Base-by-base conservation (phyloP, 2,888 invertebrate genomes). In the Chironomus riparius region DNA sequence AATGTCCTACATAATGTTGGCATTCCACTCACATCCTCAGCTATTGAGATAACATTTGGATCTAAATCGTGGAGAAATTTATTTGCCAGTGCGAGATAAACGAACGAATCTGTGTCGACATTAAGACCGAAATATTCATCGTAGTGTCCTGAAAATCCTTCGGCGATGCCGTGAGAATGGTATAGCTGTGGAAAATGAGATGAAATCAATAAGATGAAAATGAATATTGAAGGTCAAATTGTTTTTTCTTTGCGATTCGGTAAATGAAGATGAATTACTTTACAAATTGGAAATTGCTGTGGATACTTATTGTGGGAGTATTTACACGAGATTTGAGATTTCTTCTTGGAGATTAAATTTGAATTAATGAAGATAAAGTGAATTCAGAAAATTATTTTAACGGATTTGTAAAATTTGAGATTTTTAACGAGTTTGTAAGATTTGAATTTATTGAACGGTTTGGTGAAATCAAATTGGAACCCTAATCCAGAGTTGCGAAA, bases 21-120 rank as follows among this genome's bases (percentile, higher is more conserved):
- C 99, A 99, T 99, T 56, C 99, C 99, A 12, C 97, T 98, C 0
- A 99, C 99, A 84, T 99, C 85, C 89, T 99, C 99, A 22, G 98
- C 98, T 80, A 99, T 94, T n/a, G 98, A 98, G 77, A 95, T 89
- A 5, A 90, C 87, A 77, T 92, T 87, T 3, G 87, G 89, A 83
- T 95, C 93, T 22, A 92, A 83, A 47, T 85, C 85, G 83, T 98
- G 98, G 2, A 96, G 83, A 83, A 97, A 88, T 80, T 95, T 86
- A 85, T 99, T 99, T 61, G 98, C 95, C 77, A 99, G 83, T 89
- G 95, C 97, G 78, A 99, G 86, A 84, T 99, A 99, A 47, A 93
- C 89, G 0, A 99, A 83, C 0, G 98, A 95, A 82, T 99, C 98
- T 0, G 97, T 96, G 85, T 99, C 99, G 0, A 96, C 95, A 82